phyloP scores from a whole-genome alignment of 1,140 invertebrate genomes.

The Aphis gossypii region DNA sequence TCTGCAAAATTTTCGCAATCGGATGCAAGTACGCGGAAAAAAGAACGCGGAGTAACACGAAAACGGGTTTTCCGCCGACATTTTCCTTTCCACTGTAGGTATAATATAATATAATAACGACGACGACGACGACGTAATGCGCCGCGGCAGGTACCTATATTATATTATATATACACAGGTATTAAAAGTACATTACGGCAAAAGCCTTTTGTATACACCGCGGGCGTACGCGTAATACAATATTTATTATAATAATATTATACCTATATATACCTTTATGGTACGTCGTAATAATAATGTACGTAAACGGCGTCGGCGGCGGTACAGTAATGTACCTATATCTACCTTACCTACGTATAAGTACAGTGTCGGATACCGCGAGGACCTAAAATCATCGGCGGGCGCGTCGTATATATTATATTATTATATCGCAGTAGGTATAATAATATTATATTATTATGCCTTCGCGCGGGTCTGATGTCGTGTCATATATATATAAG shows the following conservation, averaged over 20 bases:
- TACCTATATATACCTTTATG: too few relatives aligned
- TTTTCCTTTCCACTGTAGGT: neutral
- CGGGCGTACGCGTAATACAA: neutral
- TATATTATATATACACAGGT: neutral
- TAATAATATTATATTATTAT: neutral
- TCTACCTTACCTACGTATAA: neutral
- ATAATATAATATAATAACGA: neutral
- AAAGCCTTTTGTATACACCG: neutral
- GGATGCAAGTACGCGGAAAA: neutral
- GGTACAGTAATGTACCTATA: neutral
- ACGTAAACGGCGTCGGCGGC: neutral
- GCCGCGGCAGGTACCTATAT: neutral
- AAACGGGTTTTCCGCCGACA: neutral
- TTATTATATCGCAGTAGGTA: too few relatives aligned
- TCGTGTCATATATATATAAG: neutral
- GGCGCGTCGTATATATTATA: too few relatives aligned
- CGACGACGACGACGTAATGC: neutral
- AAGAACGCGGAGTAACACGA: neutral
- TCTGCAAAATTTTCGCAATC: neutral
- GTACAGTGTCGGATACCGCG: neutral
- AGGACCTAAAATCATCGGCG: slow-evolving; percentile 11
- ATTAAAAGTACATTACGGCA: slow-evolving; percentile 12
- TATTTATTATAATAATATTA: neutral
- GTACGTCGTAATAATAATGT: neutral
- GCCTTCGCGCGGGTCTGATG: neutral